Evolutionary conservation across 2,113 vertebrate genomes (phyloP), one percentile per base, ranked within the genome.

Genomic region (Tachysurus vachellii): DNA sequence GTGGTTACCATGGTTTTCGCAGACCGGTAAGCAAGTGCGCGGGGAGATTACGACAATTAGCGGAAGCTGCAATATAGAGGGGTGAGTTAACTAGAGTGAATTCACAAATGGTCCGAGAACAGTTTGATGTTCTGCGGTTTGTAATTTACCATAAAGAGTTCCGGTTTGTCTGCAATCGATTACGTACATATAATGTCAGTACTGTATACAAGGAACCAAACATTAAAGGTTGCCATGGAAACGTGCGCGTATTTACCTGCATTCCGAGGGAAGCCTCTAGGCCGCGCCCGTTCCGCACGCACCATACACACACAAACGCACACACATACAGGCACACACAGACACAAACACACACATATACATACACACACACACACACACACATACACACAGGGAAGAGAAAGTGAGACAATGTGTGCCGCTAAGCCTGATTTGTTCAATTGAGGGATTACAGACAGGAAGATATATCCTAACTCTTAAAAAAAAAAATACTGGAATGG

Each of bases 1-100:
- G 94, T 92, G 92, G 95, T 95, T 94, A 88, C 93, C 93, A 94
- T 94, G 94, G 94, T 91, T 89, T 80, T 81, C 31, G 62, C 62
- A 84, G 85, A 81, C 71, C 80, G 89, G 89, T 86, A 88, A 90
- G 90, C 85, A 89, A 90, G 89, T 86, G 88, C 88, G 89, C 84
- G 86, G 83, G 56, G 86, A 90, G 85, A 91, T 87, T 42, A 85
- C 16, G 62, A 87, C 82, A 84, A 86, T 89, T 83, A 79, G 80
- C 73, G 81, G 73, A 89, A 84, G 81, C 53, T 54, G 68, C 71
- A 11, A 82, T 19, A 76, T 12, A 83, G 59, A 68, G 50, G 80
- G 59, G 28, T 36, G 59, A 68, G 75, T 54, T 80, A 61, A 84
- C 61, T 53, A 16, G n/a, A 21, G 1, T 36, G 28, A 36, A 26